A percentile compares a stretch with the other conserved stretches of the same genome.
phyloP scores from a whole-genome alignment of 2,113 vertebrate species.

The Seriola dumerili region DNA sequence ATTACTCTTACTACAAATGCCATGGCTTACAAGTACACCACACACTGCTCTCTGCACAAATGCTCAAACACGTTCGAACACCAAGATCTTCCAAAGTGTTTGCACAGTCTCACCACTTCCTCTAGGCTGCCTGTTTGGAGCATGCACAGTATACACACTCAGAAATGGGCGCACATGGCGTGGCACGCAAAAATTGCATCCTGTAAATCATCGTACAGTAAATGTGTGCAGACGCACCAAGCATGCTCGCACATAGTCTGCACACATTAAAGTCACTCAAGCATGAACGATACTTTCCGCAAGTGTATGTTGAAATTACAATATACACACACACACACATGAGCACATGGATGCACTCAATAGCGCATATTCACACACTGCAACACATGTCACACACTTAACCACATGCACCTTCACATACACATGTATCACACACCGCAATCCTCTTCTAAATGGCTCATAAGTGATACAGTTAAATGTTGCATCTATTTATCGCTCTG shows the following conservation, averaged over 20 bases:
- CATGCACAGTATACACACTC: background rate
- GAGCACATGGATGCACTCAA: background rate
- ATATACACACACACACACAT: background rate
- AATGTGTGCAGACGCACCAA: background rate
- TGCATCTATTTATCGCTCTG: slow-evolving; percentile 14
- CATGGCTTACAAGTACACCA: background rate
- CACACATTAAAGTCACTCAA: slow-evolving; percentile 10
- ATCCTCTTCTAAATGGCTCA: background rate
- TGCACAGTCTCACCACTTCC: background rate
- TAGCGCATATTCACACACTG: background rate
- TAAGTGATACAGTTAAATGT: slow-evolving; percentile 7
- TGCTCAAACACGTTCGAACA: background rate
- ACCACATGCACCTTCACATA: background rate
- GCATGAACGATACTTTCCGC: background rate
- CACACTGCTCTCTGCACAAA: slow-evolving; percentile 1
- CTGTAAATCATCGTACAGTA: background rate
- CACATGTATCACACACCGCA: background rate
- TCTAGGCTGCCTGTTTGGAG: background rate
- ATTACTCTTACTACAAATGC: background rate
- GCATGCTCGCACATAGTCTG: slow-evolving; percentile 1
- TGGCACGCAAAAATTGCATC: background rate
- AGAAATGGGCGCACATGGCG: background rate
- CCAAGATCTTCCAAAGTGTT: background rate
- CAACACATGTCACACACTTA: background rate
- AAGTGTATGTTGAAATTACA: slow-evolving; percentile 21